These are phyloP conservation scores for Xerus inauris DNA, from an alignment of 2,113 vertebrate genomes.

Conservation along the genomic window DNA sequence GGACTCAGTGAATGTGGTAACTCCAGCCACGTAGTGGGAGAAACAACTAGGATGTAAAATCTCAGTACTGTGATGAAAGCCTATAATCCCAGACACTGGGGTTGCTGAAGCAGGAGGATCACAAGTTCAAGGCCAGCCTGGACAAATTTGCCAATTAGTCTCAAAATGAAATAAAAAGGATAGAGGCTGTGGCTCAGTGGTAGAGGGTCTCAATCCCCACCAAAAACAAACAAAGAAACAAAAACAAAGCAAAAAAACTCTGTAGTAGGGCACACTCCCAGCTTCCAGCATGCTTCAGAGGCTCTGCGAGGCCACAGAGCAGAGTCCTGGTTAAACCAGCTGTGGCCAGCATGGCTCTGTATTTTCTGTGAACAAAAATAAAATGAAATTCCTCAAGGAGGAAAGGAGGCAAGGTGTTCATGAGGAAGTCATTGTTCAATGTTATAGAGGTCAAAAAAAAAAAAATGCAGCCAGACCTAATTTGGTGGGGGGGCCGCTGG, in stretches of 20 bases:
- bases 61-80: not conserved
- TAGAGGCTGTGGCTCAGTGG: too few species aligned
- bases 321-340: not conserved
- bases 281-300: too few species aligned
- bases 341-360: not conserved
- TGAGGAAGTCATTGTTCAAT: not conserved
- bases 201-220: too few species aligned
- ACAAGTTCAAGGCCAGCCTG: too few species aligned
- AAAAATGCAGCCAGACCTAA: not conserved
- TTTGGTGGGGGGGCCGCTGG: too few species aligned
- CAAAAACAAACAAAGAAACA: too few species aligned
- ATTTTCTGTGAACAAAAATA: not conserved
- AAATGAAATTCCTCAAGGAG: not conserved
- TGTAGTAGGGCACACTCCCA: not conserved
- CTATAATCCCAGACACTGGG: too few species aligned
- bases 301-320: not conserved
- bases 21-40: not conserved
- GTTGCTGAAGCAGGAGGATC: too few species aligned
- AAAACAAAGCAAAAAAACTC: too few species aligned
- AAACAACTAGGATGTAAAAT: fast-evolving
- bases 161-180: too few species aligned
- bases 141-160: too few species aligned
- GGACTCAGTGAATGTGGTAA: not conserved
- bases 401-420: not conserved
- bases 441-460: not conserved